Evolutionary conservation across 2,113 vertebrate species (phyloP).

Genomic region (Meriones unguiculatus): DNA sequence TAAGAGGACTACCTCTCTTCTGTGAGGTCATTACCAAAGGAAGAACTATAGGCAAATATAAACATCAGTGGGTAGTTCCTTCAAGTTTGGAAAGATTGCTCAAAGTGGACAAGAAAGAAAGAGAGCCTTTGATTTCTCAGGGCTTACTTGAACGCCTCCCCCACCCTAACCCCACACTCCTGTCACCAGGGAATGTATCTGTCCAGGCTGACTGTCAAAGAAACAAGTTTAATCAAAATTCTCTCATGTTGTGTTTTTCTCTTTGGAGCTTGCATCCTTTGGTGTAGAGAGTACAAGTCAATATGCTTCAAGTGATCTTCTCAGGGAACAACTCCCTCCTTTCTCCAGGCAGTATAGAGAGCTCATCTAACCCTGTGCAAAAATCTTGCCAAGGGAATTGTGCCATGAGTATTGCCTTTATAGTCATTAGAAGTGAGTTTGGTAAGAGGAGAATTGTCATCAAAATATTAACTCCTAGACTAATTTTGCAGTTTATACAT

Average conservation of each 20-base stretch:
- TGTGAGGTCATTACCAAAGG: constrained; percentile 58
- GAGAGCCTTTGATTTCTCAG: constrained; percentile 67
- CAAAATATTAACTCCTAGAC: not conserved
- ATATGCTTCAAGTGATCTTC: constrained; percentile 33
- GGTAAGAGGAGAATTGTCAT: constrained; percentile 1
- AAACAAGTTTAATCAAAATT: constrained; percentile 78
- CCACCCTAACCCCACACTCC: not conserved
- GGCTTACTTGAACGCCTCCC: not conserved
- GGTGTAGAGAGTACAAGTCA: constrained; percentile 55
- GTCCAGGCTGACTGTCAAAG: constrained; percentile 66
- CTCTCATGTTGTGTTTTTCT: constrained; percentile 54
- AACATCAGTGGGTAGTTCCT: constrained; percentile 36
- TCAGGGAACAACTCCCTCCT: not conserved
- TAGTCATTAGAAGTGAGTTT: not conserved
- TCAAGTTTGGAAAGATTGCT: constrained; percentile 64
- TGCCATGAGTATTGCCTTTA: not conserved
- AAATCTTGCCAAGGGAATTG: not conserved
- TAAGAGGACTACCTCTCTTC: constrained; percentile 31
- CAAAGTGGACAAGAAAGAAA: constrained; percentile 70
- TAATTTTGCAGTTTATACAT: constrained; percentile 32
- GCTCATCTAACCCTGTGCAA: not conserved
- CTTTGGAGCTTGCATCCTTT: constrained; percentile 57
- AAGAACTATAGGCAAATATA: constrained; percentile 36
- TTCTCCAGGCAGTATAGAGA: not conserved
- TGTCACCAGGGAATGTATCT: constrained; percentile 55